These are phyloP conservation scores for Hypomecis atomaria DNA, from an alignment of 2,888 invertebrate genomes.

Conservation along the genomic window DNA sequence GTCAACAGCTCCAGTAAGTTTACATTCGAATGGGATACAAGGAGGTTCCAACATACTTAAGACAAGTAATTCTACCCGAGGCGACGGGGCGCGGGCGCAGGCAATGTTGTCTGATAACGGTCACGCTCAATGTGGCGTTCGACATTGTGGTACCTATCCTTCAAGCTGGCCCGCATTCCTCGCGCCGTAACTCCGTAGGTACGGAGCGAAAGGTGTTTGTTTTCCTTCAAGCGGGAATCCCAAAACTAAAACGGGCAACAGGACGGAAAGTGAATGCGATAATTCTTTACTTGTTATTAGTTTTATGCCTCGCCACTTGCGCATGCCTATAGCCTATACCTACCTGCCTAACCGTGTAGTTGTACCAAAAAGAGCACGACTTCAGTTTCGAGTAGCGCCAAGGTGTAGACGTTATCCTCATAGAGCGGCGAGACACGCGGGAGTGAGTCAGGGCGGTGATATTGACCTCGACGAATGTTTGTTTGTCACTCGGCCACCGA, in stretches of 20 bases:
- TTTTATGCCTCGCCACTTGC: background rate
- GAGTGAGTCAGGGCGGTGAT: constrained; percentile 24
- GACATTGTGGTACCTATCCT: constrained; percentile 2
- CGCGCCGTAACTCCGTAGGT: too few relatives aligned
- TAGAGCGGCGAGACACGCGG: constrained; percentile 40
- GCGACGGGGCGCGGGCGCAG: background rate
- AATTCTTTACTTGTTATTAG: background rate
- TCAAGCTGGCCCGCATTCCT: background rate
- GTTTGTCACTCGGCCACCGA: background rate
- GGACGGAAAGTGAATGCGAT: constrained; percentile 3
- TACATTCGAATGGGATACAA: background rate
- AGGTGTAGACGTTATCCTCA: constrained; percentile 14
- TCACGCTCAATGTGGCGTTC: background rate
- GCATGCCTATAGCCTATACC: too few relatives aligned
- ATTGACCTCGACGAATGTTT: constrained; percentile 14
- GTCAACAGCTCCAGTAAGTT: background rate
- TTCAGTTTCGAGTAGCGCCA: background rate
- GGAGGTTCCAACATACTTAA: background rate
- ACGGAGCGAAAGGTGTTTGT: constrained; percentile 6
- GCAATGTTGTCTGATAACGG: background rate
- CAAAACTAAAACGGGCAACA: background rate
- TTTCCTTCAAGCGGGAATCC: constrained; percentile 5
- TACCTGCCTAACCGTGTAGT: too few relatives aligned
- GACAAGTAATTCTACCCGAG: background rate
- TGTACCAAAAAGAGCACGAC: background rate